Evolutionary conservation across 2,797 vertebrate genomes (phyloP).

Genomic region (Nyctalus aviator): DNA sequence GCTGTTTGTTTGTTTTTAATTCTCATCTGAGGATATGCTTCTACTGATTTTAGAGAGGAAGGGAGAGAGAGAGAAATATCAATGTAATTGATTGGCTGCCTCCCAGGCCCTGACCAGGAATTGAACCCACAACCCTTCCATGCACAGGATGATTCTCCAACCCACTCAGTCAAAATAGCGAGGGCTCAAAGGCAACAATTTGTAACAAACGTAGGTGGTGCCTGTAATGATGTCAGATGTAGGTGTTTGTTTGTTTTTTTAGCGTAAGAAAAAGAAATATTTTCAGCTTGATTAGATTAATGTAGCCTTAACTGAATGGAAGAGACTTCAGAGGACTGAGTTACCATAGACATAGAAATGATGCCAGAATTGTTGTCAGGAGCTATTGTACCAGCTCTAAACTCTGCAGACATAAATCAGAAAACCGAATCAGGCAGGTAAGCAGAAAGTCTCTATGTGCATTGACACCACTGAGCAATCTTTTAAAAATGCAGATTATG

Average conservation of each 20-base stretch:
- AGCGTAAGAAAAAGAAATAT: neutral
- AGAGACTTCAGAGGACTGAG: neutral
- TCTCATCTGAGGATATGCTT: neutral
- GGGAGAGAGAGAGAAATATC: neutral
- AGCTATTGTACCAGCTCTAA: neutral
- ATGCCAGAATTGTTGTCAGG: neutral
- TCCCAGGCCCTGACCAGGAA: neutral
- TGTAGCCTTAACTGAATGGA: neutral
- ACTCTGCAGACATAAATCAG: neutral
- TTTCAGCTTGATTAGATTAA: neutral
- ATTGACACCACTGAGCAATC: neutral
- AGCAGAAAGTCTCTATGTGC: neutral
- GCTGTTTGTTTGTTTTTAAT: neutral
- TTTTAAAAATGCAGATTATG: conserved; percentile 5
- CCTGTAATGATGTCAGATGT: neutral
- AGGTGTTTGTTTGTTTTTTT: neutral
- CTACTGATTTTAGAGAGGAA: neutral
- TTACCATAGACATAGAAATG: neutral
- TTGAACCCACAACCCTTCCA: neutral
- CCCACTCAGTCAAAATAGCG: neutral
- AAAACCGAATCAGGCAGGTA: neutral
- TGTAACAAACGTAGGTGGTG: conserved; percentile 20
- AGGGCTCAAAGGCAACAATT: neutral
- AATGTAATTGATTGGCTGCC: no score
- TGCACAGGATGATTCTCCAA: neutral